A percentile compares a stretch with the other conserved stretches of the same genome.
phyloP scores from a whole-genome alignment of 2,797 vertebrate species.

The Neopelma chrysocephalum region DNA sequence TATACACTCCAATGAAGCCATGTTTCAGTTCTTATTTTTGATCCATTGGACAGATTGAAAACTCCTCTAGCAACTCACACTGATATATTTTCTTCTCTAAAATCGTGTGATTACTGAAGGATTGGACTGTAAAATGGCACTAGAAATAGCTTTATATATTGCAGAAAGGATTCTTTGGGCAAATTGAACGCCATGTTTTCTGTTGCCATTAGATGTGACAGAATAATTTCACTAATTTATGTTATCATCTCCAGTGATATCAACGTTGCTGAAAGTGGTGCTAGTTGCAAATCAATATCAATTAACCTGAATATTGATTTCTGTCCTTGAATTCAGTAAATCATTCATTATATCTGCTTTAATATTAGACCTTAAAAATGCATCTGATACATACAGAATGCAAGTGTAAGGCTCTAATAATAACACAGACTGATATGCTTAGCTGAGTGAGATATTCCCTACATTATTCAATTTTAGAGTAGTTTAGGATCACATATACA shows the following conservation, averaged over 20 bases:
- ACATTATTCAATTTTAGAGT: neutral
- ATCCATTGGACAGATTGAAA: neutral
- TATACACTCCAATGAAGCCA: neutral
- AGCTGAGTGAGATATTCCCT: neutral
- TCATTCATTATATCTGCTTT: neutral
- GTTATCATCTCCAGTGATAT: neutral
- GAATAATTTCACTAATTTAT: conserved; percentile 42
- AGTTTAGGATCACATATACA: neutral
- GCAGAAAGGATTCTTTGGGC: neutral
- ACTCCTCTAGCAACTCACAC: neutral
- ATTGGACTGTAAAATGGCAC: neutral
- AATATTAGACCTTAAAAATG: neutral
- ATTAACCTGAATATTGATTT: conserved; percentile 43
- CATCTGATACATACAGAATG: neutral
- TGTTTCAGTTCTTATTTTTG: neutral
- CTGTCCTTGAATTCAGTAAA: neutral
- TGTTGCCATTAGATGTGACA: neutral
- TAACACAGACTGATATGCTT: neutral
- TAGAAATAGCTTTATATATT: neutral
- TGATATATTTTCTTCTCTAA: neutral
- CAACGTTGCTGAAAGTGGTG: neutral
- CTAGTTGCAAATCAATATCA: conserved; percentile 46
- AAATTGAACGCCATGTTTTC: neutral
- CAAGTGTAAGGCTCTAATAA: neutral
- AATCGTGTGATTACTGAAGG: neutral